Base-by-base conservation (phyloP, 2,797 vertebrate species). In the Bradypodion ventrale region DNA sequence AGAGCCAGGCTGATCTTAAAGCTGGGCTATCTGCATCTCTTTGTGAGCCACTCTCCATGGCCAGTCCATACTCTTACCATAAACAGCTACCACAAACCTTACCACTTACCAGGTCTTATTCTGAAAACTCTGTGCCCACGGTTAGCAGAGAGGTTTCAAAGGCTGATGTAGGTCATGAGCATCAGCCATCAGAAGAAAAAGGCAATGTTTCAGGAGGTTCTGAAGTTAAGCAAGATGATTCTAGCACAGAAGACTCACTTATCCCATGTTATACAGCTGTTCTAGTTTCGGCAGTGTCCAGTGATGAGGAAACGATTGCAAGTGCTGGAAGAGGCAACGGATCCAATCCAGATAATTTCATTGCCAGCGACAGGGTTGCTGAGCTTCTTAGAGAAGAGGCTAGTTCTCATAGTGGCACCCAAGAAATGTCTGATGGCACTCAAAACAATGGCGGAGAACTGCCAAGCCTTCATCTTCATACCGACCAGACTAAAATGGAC, bases 51-150 rank as follows among this genome's bases (percentile, higher is more conserved):
- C 88, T 49, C 0, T 94, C 95, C 12, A 83, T 91, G 62, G 88
- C 70, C 23, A 93, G 85, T 85, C 93, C 93, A 74, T 75, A 69
- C 44, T 56, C 80, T 32, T 68, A 3, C 46, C 35, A 23, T 40
- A 76, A 81, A 76, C 80, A 78, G 59, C 81, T 84, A 19, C 69
- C 86, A 7, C 75, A 42, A 2, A 60, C 10, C 60, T 95, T 94
- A 0, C 82, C 91, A 0, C 85, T 95, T 1, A 91, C 87, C 78
- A 93, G 92, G 29, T 96, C 96, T 40, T 96, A 91, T 80, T 97
- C 96, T 10, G 96, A 95, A 59, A 94, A 95, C 0, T 92, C 95
- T 0, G 82, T 96, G 0, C 90, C 85, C 78, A 75, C 92, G 3
- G 83, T 94, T 0, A 77, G 95, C 52, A 88, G 86, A 75, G 93